Base-by-base conservation (phyloP, 2,113 vertebrate species). In the Orientallactaga bullata region DNA sequence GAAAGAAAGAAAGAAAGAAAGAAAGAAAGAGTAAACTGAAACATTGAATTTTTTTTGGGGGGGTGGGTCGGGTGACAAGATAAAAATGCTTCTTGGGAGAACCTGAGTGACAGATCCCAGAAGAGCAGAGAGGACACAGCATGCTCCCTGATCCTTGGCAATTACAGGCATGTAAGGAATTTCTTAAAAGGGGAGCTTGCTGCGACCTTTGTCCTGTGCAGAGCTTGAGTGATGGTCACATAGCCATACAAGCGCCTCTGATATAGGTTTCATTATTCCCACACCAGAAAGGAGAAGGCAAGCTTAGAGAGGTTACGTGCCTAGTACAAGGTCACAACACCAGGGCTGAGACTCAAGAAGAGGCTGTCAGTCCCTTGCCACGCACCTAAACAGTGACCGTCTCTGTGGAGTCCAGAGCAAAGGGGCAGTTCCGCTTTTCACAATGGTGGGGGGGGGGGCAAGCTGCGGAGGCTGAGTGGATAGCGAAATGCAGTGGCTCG, bases 141-240 rank as follows among this genome's bases (percentile, higher is more conserved):
- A 4, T 2, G 5, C 10, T 58, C 8, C 28, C 3, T 1, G n/a
- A 61, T 8, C 11, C 11, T n/a, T 15, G 2, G n/a, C 30, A 51
- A 7, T 5, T 39, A 66, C 2, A 7, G 0, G 12, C 1, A 47
- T 0, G 37, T 68, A 51, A 35, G 4, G 11, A 11, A 7, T 51
- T 42, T 69, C n/a, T 32, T 71, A 3, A 55, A 32, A 21, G 37
- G 4, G 21, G n/a, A 82, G n/a, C 66, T 76, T 18, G 10, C 77
- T 37, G 2, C 47, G 42, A 55, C 51, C 39, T 58, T 5, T 18
- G 23, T 10, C 21, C 30, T 51, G 13, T 5, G 26, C 26, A 35
- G 5, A n/a, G 21, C 39, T 91, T 68, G 61, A 80, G 10, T 1
- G n/a, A 39, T 0, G 7, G n/a, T 66, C 69, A 68, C 28, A 7